Evolutionary conservation across 2,888 invertebrate species (phyloP), one percentile per base, ranked within the genome.

Genomic region (Lissocephala sabroskyi): DNA sequence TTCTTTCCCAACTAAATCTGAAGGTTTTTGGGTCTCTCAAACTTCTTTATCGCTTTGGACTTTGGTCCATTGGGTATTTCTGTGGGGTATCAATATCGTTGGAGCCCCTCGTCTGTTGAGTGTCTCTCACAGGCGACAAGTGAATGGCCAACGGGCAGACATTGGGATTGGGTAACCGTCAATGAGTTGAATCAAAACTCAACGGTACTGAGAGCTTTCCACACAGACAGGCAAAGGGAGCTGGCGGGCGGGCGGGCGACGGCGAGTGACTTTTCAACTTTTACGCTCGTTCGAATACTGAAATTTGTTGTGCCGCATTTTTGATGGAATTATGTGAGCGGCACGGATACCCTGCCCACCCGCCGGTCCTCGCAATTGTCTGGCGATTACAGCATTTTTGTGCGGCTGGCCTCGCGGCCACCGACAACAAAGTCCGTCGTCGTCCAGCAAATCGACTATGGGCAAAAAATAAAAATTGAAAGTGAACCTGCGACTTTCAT

Each of bases 401-500:
- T 65, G 65, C 55, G 52, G 68, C 63, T 70, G 68, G 68, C 73
- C 68, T 70, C 65, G 68, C 73, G 68, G 66, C 71, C 55, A 60
- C 70, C 23, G 3, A 32, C n/a, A 32, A 32, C 23, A 23, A 23
- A 23, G 7, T 23, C 7, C 23, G 7, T 5, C 23, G 10, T 35
- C 16, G 30, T 30, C 13, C 13, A 32, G 4, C 13, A 13, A 35
- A 10, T 35, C 35, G 16, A 35, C 14, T 35, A 13, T 5, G 7
- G 7, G 7, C 23, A 17, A 29, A 29, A 29, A 29, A 37, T 9
- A 52, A 53, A 73, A 73, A 71, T 75, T 67, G 71, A 73, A 65
- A 75, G 71, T 67, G n/a, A 18, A 41, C 46, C 41, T 46, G 40
- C 71, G 71, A 70, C 70, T 66, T 74, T 66, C 67, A 52, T 67